Percentiles rank a stretch among this genome's conserved stretches.
Evolutionary conservation across 2,113 vertebrate genomes (phyloP).

Genomic region (Clarias batrachus): DNA sequence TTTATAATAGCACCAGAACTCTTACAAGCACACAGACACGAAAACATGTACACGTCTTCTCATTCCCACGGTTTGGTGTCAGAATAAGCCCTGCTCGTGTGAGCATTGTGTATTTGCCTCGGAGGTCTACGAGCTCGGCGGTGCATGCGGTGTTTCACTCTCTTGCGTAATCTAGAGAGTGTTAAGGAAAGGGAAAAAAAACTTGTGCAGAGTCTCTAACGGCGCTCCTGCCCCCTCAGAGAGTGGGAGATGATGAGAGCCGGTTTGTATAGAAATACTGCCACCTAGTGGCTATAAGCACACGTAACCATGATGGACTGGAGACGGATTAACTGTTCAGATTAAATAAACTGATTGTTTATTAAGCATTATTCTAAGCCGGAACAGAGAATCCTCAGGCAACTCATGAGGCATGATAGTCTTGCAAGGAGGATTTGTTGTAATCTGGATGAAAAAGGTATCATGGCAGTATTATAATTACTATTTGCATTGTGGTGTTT

Average conservation of each 20-base stretch:
- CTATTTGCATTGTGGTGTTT: not conserved
- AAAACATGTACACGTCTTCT: slow-evolving; percentile 8
- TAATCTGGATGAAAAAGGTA: not conserved
- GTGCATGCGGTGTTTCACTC: slow-evolving; percentile 54
- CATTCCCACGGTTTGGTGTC: slow-evolving; percentile 26
- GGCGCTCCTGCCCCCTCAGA: not conserved
- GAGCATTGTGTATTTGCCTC: slow-evolving; percentile 34
- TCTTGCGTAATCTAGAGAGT: slow-evolving; percentile 64
- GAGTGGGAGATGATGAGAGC: not conserved
- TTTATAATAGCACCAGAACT: slow-evolving; percentile 27
- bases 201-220: not conserved
- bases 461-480: not conserved
- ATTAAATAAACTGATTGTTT: not conserved
- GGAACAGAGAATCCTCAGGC: not conserved
- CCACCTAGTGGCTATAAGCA: slow-evolving; percentile 51
- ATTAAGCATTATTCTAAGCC: not conserved
- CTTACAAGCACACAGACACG: slow-evolving; percentile 24
- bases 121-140: slow-evolving; percentile 26
- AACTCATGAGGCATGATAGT: not conserved
- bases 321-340: too few species aligned
- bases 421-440: not conserved
- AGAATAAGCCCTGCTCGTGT: slow-evolving; percentile 2
- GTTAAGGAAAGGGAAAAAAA: slow-evolving; percentile 17
- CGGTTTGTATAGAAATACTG: slow-evolving; percentile 55
- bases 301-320: not conserved